A percentile compares a stretch with the other conserved stretches of the same genome.
These are phyloP conservation scores for Buphagus erythrorhynchus DNA, from an alignment of 2,797 vertebrate genomes.

Conservation along the genomic window DNA sequence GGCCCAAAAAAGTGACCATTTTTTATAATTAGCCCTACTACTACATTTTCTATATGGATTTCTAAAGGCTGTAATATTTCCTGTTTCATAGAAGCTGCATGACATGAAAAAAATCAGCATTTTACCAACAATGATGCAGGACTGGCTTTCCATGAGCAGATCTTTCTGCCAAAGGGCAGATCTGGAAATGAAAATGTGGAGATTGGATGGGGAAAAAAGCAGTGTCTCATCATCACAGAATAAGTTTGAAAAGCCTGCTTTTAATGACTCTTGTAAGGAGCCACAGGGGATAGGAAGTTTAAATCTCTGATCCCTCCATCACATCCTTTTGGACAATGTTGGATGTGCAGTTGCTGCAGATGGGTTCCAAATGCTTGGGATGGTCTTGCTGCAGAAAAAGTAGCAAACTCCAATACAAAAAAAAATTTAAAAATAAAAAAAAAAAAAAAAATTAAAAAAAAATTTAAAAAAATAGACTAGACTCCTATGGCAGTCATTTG, in stretches of 20 bases:
- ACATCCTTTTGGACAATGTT: not conserved
- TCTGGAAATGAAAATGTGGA: not conserved
- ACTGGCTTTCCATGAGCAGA: not conserved
- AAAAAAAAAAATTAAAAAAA: no score
- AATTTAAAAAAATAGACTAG: rapidly evolving
- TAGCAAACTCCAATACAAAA: not conserved
- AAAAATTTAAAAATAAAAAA: not conserved
- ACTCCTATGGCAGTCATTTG: not conserved
- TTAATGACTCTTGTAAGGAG: not conserved
- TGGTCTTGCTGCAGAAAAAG: not conserved
- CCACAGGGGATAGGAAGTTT: not conserved
- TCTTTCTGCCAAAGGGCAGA: not conserved
- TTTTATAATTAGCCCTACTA: not conserved
- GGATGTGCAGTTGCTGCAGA: not conserved
- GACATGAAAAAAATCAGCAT: not conserved
- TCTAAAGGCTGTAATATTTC: not conserved
- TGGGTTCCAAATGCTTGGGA: slow-evolving; percentile 1
- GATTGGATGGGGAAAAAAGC: not conserved
- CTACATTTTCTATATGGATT: not conserved
- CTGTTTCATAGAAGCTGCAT: not conserved
- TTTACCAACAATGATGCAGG: not conserved
- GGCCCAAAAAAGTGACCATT: not conserved
- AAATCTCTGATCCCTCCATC: not conserved
- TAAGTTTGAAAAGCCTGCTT: not conserved
- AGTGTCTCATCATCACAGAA: not conserved